Evolutionary conservation across 2,888 invertebrate genomes (phyloP).

Genomic region (Drosophila dives): DNA sequence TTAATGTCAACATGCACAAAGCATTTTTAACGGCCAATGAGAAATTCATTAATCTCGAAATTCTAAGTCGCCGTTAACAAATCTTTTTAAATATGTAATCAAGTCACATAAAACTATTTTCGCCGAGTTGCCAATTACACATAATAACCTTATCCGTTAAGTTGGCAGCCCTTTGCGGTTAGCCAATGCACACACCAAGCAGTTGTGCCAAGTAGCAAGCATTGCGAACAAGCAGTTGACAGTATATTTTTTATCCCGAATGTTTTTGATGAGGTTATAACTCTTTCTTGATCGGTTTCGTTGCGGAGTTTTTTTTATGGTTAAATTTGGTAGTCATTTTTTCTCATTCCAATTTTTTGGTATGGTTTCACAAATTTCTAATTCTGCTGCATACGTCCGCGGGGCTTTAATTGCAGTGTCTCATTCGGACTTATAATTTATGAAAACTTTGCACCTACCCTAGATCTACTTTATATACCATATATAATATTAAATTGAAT

Average conservation of each 20-base stretch:
- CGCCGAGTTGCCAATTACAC: neutral
- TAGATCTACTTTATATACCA: no score
- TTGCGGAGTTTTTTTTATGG: no score
- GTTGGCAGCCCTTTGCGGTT: conserved; percentile 19
- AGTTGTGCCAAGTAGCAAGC: conserved; percentile 2
- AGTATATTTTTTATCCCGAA: neutral
- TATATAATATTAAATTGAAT: conserved; percentile 1
- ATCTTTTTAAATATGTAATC: neutral
- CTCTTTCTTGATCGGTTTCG: no score
- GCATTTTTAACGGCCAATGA: conserved; percentile 76
- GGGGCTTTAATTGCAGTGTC: no score
- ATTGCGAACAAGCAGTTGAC: neutral
- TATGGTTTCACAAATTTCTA: no score
- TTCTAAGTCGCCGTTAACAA: conserved; percentile 39
- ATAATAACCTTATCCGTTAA: neutral
- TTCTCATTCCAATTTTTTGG: no score
- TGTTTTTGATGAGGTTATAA: no score
- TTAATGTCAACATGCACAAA: conserved; percentile 85
- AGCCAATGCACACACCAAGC: conserved; percentile 25
- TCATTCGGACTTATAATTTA: no score
- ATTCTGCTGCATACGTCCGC: no score
- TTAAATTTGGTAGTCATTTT: no score
- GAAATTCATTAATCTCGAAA: conserved; percentile 79
- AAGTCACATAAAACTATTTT: neutral
- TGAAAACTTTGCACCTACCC: no score